Evolutionary conservation across 2,797 vertebrate species (phyloP).

Genomic region (Caiman crocodilus): DNA sequence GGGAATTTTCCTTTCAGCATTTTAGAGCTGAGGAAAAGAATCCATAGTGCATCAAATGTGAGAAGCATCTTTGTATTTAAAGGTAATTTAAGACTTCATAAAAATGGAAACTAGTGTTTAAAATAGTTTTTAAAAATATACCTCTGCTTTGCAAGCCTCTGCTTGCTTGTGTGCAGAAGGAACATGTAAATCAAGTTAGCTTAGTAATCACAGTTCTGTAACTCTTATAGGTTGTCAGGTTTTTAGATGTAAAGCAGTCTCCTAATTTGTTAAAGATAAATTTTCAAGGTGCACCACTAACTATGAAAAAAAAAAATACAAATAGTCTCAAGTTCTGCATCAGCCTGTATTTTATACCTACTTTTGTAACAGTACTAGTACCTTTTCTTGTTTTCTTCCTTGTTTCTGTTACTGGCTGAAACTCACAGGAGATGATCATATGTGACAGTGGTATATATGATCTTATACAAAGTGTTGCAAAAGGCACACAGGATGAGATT

Average conservation of each 20-base stretch:
- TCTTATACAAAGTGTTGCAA: neutral
- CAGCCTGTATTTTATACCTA: neutral
- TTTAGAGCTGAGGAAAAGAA: neutral
- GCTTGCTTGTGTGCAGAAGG: rapidly evolving
- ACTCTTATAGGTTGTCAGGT: rapidly evolving
- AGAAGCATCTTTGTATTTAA: neutral
- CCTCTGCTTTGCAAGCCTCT: rapidly evolving
- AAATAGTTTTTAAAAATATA: neutral
- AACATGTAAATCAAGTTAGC: rapidly evolving
- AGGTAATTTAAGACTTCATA: neutral
- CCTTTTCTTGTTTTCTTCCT: neutral
- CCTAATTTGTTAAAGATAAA: neutral
- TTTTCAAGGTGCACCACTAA: neutral
- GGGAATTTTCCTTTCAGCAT: neutral
- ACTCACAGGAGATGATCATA: neutral
- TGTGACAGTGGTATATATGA: neutral
- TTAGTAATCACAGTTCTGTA: neutral
- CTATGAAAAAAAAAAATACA: neutral
- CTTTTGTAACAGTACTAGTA: neutral
- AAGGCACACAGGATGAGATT: neutral
- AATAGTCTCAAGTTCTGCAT: neutral
- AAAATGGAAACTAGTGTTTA: rapidly evolving
- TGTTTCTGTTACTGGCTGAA: neutral
- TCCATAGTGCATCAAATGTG: neutral
- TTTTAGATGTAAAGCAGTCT: neutral